These are phyloP conservation scores for Axinella damicornis DNA, from an alignment of 37 sponge, comb jelly and placozoan species.

Conservation along the genomic window DNA sequence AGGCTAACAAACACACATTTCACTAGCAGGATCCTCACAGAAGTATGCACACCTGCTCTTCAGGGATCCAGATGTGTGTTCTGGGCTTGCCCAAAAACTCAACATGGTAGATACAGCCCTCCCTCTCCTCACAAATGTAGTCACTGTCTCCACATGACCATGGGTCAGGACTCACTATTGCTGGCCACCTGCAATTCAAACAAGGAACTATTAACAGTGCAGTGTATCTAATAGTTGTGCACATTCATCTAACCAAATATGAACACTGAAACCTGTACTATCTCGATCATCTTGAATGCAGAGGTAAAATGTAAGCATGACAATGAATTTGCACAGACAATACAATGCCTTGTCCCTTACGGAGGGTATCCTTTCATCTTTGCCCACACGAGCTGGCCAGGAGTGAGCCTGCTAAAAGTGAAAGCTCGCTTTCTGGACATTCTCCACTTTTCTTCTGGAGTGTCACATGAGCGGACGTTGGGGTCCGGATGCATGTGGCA, in stretches of 20 bases:
- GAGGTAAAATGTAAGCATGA: no score
- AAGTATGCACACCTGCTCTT: slow-evolving; percentile 47
- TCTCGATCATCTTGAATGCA: no score
- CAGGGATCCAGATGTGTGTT: slow-evolving; percentile 67
- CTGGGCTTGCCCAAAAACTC: slow-evolving; percentile 72
- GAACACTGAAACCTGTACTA: no score
- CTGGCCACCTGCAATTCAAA: slow-evolving; percentile 69
- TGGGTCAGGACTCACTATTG: slow-evolving; percentile 66
- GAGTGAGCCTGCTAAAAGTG: slow-evolving; percentile 33
- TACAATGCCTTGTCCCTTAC: slow-evolving; percentile 29
- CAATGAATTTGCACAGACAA: no score
- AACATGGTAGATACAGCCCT: slow-evolving; percentile 76
- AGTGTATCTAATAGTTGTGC: no score
- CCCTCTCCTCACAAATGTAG: slow-evolving; percentile 38
- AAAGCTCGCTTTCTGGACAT: neutral
- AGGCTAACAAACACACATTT: neutral
- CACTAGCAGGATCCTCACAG: slow-evolving; percentile 6
- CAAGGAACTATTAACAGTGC: no score
- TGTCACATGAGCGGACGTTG: slow-evolving; percentile 56
- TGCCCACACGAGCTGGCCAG: slow-evolving; percentile 82
- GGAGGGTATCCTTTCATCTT: slow-evolving; percentile 62
- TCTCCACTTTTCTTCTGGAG: slow-evolving; percentile 62
- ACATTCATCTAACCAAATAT: no score
- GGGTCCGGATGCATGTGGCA: slow-evolving; percentile 46
- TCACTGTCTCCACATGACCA: slow-evolving; percentile 22